phyloP scores from a whole-genome alignment of 2,888 invertebrate species.

The Lepeophtheirus nordmannii region DNA sequence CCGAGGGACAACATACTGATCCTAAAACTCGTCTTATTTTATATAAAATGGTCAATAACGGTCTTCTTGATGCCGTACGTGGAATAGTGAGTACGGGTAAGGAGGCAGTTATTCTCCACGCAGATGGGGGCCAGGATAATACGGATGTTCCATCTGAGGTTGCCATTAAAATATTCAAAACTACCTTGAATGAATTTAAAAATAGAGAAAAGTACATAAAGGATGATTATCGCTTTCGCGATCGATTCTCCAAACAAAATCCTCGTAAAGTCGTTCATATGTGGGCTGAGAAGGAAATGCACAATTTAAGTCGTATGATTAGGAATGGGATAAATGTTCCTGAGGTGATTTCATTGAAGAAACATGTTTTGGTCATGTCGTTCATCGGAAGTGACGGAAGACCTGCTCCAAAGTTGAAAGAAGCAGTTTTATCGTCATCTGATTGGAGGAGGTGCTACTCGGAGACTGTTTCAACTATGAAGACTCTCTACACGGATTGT shows the following conservation, averaged over 20 bases:
- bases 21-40: conserved; percentile 41
- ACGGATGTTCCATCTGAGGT: conserved; percentile 36
- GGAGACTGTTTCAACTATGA: conserved; percentile 40
- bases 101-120: conserved; percentile 42
- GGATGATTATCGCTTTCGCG: conserved; percentile 39
- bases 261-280: conserved; percentile 43
- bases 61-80: conserved; percentile 40
- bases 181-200: conserved; percentile 44
- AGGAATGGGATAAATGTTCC: conserved; percentile 37
- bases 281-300: conserved; percentile 48
- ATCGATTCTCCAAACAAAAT: conserved; percentile 31
- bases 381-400: conserved; percentile 41
- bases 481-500: conserved; percentile 39
- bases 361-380: conserved; percentile 44
- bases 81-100: conserved; percentile 45
- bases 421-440: conserved; percentile 35
- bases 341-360: conserved; percentile 39
- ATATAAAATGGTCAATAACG: conserved; percentile 42
- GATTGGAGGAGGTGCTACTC: conserved; percentile 37
- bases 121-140: conserved; percentile 35
- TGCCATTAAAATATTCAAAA: conserved; percentile 46
- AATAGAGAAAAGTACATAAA: conserved; percentile 43
- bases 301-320: conserved; percentile 41
- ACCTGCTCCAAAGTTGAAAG: conserved; percentile 40
- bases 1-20: conserved; percentile 42